A percentile compares a stretch with the other conserved stretches of the same genome.
Evolutionary conservation across 2,888 invertebrate genomes (phyloP).

Genomic region (Poecilobothrus nobilitatus): DNA sequence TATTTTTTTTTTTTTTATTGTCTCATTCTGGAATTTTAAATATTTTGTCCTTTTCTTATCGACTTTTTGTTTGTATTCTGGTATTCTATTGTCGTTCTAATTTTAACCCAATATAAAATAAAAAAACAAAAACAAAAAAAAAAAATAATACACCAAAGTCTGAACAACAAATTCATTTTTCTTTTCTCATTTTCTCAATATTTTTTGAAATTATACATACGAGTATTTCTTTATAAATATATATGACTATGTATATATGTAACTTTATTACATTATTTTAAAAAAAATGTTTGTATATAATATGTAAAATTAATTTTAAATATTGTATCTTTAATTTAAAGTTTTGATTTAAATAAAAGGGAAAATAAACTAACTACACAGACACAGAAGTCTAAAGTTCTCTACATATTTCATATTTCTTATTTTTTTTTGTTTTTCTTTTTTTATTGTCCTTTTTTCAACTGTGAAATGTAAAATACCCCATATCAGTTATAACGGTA

Average conservation of each 20-base stretch:
- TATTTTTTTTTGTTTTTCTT: background rate
- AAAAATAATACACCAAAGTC: too few species aligned
- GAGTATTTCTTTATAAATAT: too few species aligned
- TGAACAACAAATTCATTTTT: background rate
- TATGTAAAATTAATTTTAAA: too few species aligned
- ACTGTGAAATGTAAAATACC: background rate
- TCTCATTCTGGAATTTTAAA: background rate
- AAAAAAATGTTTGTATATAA: too few species aligned
- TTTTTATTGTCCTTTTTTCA: background rate
- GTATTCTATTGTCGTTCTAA: too few species aligned
- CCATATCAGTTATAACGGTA: background rate
- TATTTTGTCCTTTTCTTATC: background rate
- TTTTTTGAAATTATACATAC: background rate
- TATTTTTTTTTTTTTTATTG: background rate
- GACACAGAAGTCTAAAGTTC: background rate
- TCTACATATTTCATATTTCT: background rate
- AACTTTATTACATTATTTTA: too few species aligned
- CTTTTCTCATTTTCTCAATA: background rate
- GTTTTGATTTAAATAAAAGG: slow-evolving; percentile 2
- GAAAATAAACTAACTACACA: background rate
- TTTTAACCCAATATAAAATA: too few species aligned
- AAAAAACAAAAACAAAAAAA: too few species aligned
- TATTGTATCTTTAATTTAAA: too few species aligned
- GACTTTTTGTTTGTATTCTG: background rate
- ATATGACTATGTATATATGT: too few species aligned